phyloP scores from a whole-genome alignment of 1,140 invertebrate species.

The Caenorhabditis elegans region WBcel235 BX284606.5:5040501-5041000 shows the following conservation, averaged over 20 bases:
- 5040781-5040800: neutral
- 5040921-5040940: neutral
- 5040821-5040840: constrained; percentile 26
- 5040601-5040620: constrained; percentile 19
- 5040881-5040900: constrained; percentile 9
- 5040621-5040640: constrained; percentile 20
- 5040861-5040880: constrained; percentile 25
- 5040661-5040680: neutral
- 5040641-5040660: neutral
- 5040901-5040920: neutral
- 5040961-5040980: neutral
- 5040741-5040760: constrained; percentile 3
- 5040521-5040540: too few species aligned
- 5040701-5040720: neutral
- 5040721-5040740: constrained; percentile 1
- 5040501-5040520: constrained; percentile 27
- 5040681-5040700: neutral
- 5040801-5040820: constrained; percentile 17
- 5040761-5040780: neutral
- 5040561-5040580: neutral
- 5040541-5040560: constrained; percentile 6
- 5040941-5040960: neutral
- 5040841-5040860: constrained; percentile 27
- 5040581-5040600: constrained; percentile 23
- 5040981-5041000: neutral